phyloP scores from a whole-genome alignment of 2,797 vertebrate species.

The Pseudochaenichthys georgianus region DNA sequence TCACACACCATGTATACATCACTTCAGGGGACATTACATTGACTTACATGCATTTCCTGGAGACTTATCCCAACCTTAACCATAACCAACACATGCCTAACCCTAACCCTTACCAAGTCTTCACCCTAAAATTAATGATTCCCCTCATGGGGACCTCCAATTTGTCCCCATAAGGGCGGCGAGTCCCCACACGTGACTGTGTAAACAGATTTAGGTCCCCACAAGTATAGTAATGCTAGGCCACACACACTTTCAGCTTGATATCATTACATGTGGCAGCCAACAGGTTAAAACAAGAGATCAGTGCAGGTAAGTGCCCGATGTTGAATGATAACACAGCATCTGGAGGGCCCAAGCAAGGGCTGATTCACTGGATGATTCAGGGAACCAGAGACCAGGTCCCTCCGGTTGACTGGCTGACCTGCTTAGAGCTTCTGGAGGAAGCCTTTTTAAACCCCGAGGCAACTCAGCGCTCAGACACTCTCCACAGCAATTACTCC shows the following conservation, averaged over 20 bases:
- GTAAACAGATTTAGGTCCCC: too few species aligned
- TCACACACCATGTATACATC: background rate
- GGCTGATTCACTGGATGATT: conserved; percentile 26
- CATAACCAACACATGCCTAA: too few species aligned
- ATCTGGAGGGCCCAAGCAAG: conserved; percentile 48
- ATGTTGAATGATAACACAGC: conserved; percentile 43
- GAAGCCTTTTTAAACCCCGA: conserved; percentile 31
- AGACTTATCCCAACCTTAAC: too few species aligned
- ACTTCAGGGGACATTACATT: too few species aligned
- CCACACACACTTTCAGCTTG: conserved; percentile 21
- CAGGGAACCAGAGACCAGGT: conserved; percentile 34
- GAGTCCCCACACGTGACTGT: too few species aligned
- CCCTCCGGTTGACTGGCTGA: conserved; percentile 35
- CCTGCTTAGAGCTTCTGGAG: conserved; percentile 38
- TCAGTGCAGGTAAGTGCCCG: conserved; percentile 45
- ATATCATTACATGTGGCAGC: conserved; percentile 55
- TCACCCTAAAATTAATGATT: too few species aligned
- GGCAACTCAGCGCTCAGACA: conserved; percentile 30
- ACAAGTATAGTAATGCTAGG: too few species aligned
- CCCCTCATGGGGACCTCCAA: too few species aligned
- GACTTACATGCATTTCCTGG: too few species aligned
- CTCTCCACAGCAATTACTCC: conserved; percentile 40
- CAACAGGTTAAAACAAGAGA: conserved; percentile 44
- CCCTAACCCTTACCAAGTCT: too few species aligned
- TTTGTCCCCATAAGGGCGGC: too few species aligned